Evolutionary conservation across 2,113 vertebrate genomes (phyloP), one percentile per base, ranked within the genome.

Genomic region (Microtus montanus): DNA sequence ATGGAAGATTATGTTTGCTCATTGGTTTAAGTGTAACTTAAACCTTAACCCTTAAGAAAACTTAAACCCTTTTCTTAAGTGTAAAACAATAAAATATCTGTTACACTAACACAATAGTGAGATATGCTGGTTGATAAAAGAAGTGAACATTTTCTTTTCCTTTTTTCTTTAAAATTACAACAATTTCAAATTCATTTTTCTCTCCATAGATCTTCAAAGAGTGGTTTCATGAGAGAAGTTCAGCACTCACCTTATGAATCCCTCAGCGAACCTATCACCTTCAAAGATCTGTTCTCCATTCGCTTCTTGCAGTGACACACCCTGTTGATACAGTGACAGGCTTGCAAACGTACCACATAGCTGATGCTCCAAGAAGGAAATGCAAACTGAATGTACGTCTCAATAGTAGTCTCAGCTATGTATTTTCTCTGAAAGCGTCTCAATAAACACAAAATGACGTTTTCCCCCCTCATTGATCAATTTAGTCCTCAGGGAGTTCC

Each of bases 101-200:
- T 89, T 84, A 90, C 19, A 68, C 17, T 63, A 93, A 79, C n/a
- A 79, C 8, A 78, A 3, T 15, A 93, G 30, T 75, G 94, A 4
- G 0, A n/a, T 28, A 9, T 24, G 5, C 49, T 90, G 49, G 77
- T 89, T 73, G 41, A 91, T 68, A 96, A 54, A 38, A 84, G 33
- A 35, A 90, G 9, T 63, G n/a, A 83, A 92, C 95, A 94, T 10
- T 91, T n/a, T 28, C 24, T 35, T 35, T 49, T 12, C 41, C 22
- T 83, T 90, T 95, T 86, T 49, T 95, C 68, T 91, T 95, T 86
- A 94, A 93, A 93, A 82, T 41, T 89, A 5, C 20, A 89, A 83
- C 30, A 68, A 77, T 84, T 90, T 92, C 87, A 15, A 91, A 92
- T 86, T 78, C 71, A 83, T 79, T 89, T 26, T 87, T 89, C 10